Percentiles rank a stretch among this genome's conserved stretches.
Evolutionary conservation across 2,113 vertebrate genomes (phyloP).

Genomic region (Gymnocephalus cernua): DNA sequence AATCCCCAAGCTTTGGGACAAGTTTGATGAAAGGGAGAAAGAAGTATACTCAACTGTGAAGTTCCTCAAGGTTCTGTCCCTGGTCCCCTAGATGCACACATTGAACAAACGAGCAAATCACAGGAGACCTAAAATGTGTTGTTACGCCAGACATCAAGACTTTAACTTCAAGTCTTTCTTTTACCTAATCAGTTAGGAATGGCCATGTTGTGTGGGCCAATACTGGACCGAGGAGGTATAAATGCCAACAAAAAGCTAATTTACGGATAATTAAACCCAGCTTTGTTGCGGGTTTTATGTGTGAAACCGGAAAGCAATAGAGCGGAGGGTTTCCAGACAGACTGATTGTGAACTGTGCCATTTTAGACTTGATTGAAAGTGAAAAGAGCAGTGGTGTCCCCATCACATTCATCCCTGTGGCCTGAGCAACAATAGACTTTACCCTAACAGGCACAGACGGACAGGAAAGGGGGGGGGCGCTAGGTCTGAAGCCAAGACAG

Average conservation of each 20-base stretch:
- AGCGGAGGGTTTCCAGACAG: slow-evolving; percentile 42
- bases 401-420: slow-evolving; percentile 63
- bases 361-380: slow-evolving; percentile 69
- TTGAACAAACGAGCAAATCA: neutral
- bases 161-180: no score
- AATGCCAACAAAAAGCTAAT: slow-evolving; percentile 24
- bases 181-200: slow-evolving; percentile 6
- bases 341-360: slow-evolving; percentile 52
- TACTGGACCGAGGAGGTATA: slow-evolving; percentile 4
- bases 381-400: slow-evolving; percentile 79
- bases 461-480: neutral
- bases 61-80: slow-evolving; percentile 4
- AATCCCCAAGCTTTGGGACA: neutral
- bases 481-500: neutral
- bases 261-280: slow-evolving; percentile 37
- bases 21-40: neutral
- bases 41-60: neutral
- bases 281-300: slow-evolving; percentile 14
- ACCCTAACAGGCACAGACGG: slow-evolving; percentile 39
- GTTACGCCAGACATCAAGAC: neutral
- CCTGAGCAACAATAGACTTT: slow-evolving; percentile 71
- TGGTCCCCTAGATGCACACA: neutral
- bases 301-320: slow-evolving; percentile 28
- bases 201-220: neutral
- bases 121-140: neutral